Percentiles rank a stretch among this genome's conserved stretches.
These are phyloP conservation scores for Camponotus pennsylvanicus DNA, from an alignment of 1,140 invertebrate species.

Conservation along the genomic window DNA sequence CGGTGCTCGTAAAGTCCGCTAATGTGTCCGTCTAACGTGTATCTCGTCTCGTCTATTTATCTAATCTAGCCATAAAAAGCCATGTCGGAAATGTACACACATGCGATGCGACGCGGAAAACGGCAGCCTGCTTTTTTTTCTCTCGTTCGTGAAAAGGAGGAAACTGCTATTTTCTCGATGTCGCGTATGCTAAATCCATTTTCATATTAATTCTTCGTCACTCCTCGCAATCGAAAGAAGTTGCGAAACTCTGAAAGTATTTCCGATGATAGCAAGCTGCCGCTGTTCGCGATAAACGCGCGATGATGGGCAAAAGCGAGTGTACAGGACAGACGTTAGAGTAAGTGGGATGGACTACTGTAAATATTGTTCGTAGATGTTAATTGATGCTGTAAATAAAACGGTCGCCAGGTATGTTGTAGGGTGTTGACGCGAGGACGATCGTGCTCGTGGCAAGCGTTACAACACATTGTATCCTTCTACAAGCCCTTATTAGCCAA, in stretches of 20 bases:
- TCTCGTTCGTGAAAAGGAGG: not conserved
- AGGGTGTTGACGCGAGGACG: constrained; percentile 66
- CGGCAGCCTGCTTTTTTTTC: constrained; percentile 36
- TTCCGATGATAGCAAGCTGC: constrained; percentile 16
- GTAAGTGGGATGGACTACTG: constrained; percentile 67
- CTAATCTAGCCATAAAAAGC: constrained; percentile 72
- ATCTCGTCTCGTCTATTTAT: constrained; percentile 81
- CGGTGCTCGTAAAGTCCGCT: constrained; percentile 74
- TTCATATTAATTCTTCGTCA: constrained; percentile 13
- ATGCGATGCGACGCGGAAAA: constrained; percentile 22
- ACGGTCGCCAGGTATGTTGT: constrained; percentile 65
- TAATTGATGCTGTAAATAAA: constrained; percentile 81
- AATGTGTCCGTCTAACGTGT: constrained; percentile 80
- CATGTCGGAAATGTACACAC: constrained; percentile 43
- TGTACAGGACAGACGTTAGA: constrained; percentile 70
- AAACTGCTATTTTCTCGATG: constrained; percentile 16
- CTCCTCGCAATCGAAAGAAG: not conserved
- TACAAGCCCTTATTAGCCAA: constrained; percentile 21
- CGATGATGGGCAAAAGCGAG: constrained; percentile 56
- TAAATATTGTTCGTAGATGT: constrained; percentile 81
- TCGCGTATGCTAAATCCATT: not conserved
- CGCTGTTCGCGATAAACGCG: constrained; percentile 61
- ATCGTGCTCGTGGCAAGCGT: constrained; percentile 67
- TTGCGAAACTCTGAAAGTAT: constrained; percentile 58
- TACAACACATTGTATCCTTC: constrained; percentile 33